Conservation (phyloP, 2,113 vertebrate species). For the Tympanuchus pallidicinctus region DNA sequence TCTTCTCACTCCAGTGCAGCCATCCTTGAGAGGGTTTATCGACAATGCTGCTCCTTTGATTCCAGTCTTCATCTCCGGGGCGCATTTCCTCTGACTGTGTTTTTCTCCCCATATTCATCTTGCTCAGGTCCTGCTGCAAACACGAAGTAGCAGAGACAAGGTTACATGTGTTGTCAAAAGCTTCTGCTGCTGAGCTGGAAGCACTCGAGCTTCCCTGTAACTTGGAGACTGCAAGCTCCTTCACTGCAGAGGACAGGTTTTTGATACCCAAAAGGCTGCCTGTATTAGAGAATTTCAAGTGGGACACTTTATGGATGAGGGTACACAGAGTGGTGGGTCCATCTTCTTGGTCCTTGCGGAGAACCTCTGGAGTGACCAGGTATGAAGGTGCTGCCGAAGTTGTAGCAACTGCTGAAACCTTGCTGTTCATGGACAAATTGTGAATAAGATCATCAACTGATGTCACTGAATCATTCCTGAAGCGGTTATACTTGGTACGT, state of each 20-base stretch:
- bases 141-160: conserved; percentile 82
- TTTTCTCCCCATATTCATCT: conserved; percentile 87
- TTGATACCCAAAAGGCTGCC: conserved; percentile 92
- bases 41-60: conserved; percentile 79
- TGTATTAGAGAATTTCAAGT: conserved; percentile 95
- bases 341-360: conserved; percentile 89
- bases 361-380: conserved; percentile 84
- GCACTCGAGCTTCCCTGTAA: conserved; percentile 89
- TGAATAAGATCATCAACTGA: conserved; percentile 97
- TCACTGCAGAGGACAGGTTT: conserved; percentile 93
- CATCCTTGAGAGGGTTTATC: conserved; percentile 89
- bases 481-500: conserved; percentile 99
- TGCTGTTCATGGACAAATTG: conserved; percentile 95
- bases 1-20: conserved; percentile 94
- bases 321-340: conserved; percentile 93
- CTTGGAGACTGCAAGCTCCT: conserved; percentile 95
- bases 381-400: conserved; percentile 87
- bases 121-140: conserved; percentile 85
- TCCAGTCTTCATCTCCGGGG: conserved; percentile 85
- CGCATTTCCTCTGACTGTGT: conserved; percentile 82
- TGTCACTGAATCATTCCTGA: conserved; percentile 99
- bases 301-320: conserved; percentile 98
- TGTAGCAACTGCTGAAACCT: conserved; percentile 88
- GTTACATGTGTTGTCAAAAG: conserved; percentile 86
- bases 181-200: conserved; percentile 80